Conservation (phyloP, 2,888 invertebrate species). For the Odontocolon sp. region DNA sequence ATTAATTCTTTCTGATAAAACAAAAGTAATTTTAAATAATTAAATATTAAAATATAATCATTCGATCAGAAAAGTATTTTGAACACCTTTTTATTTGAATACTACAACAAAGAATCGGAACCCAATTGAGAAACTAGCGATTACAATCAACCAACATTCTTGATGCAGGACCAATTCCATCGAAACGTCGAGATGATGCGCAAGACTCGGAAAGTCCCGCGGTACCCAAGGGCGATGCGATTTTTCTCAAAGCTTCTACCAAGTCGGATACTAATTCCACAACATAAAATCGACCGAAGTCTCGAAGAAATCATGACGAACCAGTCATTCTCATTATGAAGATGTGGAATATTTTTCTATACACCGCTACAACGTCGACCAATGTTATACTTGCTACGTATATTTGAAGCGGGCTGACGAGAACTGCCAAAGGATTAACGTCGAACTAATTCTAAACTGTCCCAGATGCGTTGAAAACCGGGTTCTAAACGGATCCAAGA, state of each 20-base stretch:
- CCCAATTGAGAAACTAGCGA: background rate
- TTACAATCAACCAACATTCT: too few species aligned
- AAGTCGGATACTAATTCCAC: background rate
- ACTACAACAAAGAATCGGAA: too few species aligned
- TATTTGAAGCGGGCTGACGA: conserved; percentile 20
- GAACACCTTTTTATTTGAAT: too few species aligned
- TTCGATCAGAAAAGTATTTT: too few species aligned
- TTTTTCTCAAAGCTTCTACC: background rate
- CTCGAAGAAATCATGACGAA: too few species aligned
- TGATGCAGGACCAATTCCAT: background rate
- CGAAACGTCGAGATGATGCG: background rate
- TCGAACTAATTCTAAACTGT: conserved; percentile 55
- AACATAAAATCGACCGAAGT: too few species aligned
- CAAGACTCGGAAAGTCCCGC: conserved; percentile 33
- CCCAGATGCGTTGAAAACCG: conserved; percentile 50
- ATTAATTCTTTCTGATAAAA: too few species aligned
- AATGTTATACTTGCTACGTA: background rate
- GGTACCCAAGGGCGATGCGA: background rate
- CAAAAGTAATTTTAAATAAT: too few species aligned
- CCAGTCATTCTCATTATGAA: too few species aligned
- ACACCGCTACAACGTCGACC: background rate
- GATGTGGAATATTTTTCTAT: background rate
- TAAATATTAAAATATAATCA: too few species aligned
- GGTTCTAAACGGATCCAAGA: conserved; percentile 2
- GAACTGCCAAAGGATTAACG: conserved; percentile 43